Base-by-base conservation (phyloP, 2,113 vertebrate genomes). In the Psettodes erumei region DNA sequence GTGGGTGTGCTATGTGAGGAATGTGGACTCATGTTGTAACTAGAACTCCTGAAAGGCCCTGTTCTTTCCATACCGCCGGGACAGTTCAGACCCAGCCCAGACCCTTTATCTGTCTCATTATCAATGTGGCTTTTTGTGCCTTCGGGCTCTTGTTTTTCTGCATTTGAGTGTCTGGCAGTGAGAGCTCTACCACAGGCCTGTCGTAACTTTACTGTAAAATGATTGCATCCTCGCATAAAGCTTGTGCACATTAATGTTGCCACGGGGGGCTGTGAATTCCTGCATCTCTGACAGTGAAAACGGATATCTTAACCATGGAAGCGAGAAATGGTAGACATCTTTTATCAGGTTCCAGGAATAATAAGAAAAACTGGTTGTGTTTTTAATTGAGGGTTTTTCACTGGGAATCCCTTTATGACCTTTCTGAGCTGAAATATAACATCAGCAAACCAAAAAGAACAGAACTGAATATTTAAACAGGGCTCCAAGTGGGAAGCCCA, bases 21-120 rank as follows among this genome's bases (percentile, higher is more conserved):
- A 94, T 94, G 90, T 85, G 74, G 75, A 84, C 87, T 93, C 91
- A 71, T 91, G 93, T 93, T 91, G 91, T 85, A 93, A 93, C 93
- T 92, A 64, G 92, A 93, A 87, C 85, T 91, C 82, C 74, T 88
- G 84, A 91, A 92, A 91, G 90, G 83, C 86, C 61, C 70, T 84
- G 83, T 83, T 91, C 82, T 90, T 79, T 88, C 58, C 78, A 63
- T 56, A 83, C 62, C 21, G 61, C 77, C 47, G 79, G 87, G 89
- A 80, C 86, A 85, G 83, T 88, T 87, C 65, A 84, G 78, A 76
- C 82, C 82, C 80, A 61, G 71, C 82, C 81, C 62, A 51, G n/a
- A 76, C 88, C 88, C 54, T 62, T 68, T 64, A 50, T 88, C 81
- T 65, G 55, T 56, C 67, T 82, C 63, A 72, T 70, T 35, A 75